Evolutionary conservation across 30 jellyfish, hydroid and myxozoan species (phyloP), one percentile per base, ranked within the genome.

Genomic region (Cassiopea andromeda): DNA sequence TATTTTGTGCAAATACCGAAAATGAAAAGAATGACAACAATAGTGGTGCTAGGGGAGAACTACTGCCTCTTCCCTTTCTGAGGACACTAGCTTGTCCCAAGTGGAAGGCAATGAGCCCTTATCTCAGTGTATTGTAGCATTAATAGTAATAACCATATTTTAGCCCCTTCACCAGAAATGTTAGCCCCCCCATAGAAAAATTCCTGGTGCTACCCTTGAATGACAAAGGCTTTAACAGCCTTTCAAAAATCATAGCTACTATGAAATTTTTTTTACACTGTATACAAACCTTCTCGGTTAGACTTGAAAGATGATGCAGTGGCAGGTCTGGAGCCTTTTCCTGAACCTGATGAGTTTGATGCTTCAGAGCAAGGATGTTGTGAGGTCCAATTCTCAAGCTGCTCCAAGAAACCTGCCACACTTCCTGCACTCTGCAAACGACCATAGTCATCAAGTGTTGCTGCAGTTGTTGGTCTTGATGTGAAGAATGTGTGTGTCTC

Each of bases 401-500:
- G 92, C 54, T 90, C 97, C 86, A 90, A 78, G 81, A 90, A 90
- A 2, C 93, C 92, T 13, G 97, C 92, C 73, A 90, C 97, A 67
- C 92, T 80, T 2, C 93, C 84, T 38, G 94, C 82, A 80, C 97
- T 90, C 48, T 90, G 97, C 69, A 64, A 54, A 66, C 97, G 67
- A 69, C 82, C 97, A 49, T 71, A 78, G 15, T 83, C 97, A 69
- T 90, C 93, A 13, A 82, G 12, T 5, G 97, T 90, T 7, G 85
- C 97, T 48, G 97, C 80, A 5, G 97, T 90, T 74, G 97, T 83
- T 76, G 97, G 97, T 54, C 97, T 66, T 87, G 94, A 87, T 48
- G 85, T 70, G 81, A 15, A 87, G 69, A 87, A 77, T 17, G 84
- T 68, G n/a, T 87, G 77, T n/a, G 91, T 61, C 59, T 89, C 96